Evolutionary conservation across 1,140 invertebrate genomes (phyloP), one percentile per base, ranked within the genome.

Genomic region (Maniola jurtina): DNA sequence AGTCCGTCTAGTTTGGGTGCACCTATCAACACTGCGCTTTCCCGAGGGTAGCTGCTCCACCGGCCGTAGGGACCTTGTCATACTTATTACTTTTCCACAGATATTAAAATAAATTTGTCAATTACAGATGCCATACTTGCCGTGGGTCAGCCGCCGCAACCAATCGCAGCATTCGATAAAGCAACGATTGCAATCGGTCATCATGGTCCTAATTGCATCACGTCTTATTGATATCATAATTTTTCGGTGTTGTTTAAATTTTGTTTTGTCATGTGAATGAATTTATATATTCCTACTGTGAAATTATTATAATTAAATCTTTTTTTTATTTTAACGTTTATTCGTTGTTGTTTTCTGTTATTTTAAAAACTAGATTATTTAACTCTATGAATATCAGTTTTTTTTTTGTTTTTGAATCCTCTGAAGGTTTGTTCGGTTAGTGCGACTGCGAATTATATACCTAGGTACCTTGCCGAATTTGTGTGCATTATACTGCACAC

Each of bases 121-220:
- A 52, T 50, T 72, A 68, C 67, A 81, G 79, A 81, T 74, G 79
- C 79, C n/a, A 58, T 81, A 15, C 68, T 81, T 54, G 79, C 79
- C 14, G 75, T 81, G 11, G 79, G 79, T 7, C 76, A 81, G 45
- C 79, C 79, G 4, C 77, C 79, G 35, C 59, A 40, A 47, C 77
- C 77, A n/a, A 57, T 81, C 5, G 79, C 77, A 35, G 73, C 79
- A 7, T 81, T 81, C 40, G 77, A 79, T 59, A 77, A 78, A 55
- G 76, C 80, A 36, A 61, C 64, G 10, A 73, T 73, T 42, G 72
- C 72, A n/a, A 40, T 73, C 14, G 62, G 65, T 33, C 65, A 68
- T 14, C 72, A 68, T 40, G 64, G 65, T 11, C 62, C 56, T 25
- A 50, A 34, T 5, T 61, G 61, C 57, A 15, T 71, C 25, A 61